Evolutionary conservation across 2,113 vertebrate species (phyloP).

Genomic region (Nansenia antarctica): DNA sequence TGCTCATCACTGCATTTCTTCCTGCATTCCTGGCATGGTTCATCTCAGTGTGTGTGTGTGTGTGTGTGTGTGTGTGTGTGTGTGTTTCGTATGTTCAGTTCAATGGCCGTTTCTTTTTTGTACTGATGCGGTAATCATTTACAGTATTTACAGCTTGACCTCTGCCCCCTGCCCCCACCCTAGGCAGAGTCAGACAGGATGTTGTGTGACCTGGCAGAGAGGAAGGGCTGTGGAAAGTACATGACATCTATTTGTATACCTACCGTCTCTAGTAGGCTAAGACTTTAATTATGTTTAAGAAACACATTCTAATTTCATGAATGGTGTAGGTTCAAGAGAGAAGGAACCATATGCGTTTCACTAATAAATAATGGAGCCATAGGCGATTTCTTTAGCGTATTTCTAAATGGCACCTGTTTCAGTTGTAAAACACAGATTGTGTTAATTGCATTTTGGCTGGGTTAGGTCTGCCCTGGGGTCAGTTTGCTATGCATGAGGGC

Average conservation of each 20-base stretch:
- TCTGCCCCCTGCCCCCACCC: conserved; percentile 27
- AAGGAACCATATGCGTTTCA: no score
- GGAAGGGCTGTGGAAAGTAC: background rate
- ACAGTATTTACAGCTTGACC: conserved; percentile 47
- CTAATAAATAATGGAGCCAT: no score
- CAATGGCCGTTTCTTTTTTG: conserved; percentile 24
- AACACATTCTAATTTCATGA: no score
- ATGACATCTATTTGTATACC: background rate
- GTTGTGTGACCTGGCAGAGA: background rate
- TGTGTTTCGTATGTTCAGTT: conserved; percentile 26
- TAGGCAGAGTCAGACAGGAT: conserved; percentile 17
- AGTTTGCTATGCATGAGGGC: no score
- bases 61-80: background rate
- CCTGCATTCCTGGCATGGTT: conserved; percentile 39
- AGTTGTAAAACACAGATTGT: no score
- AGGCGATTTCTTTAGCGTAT: no score
- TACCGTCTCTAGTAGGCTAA: no score
- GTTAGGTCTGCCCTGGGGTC: no score
- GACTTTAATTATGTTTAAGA: no score
- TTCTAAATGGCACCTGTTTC: no score
- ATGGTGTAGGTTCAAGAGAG: no score
- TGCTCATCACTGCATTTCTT: conserved; percentile 35
- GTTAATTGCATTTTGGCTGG: no score
- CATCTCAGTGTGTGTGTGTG: background rate
- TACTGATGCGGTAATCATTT: conserved; percentile 50